Percentiles rank a stretch among this genome's conserved stretches.
Evolutionary conservation across 2,797 vertebrate species (phyloP).

Genomic region (Eptatretus atami): DNA sequence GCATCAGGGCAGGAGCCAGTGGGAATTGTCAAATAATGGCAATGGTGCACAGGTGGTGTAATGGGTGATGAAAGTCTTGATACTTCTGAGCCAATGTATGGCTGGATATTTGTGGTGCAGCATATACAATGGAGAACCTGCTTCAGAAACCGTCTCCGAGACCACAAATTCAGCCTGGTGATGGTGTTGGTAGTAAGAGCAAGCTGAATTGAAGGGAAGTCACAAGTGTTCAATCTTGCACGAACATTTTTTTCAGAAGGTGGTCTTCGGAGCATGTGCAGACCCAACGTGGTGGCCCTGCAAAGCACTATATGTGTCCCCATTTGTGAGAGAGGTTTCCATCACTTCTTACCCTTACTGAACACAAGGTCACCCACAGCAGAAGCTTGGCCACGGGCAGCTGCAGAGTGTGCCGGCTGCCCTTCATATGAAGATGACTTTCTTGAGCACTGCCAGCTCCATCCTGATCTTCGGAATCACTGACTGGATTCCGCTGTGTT

Average conservation of each 20-base stretch:
- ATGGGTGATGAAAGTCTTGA: constrained; percentile 23
- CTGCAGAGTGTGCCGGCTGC: constrained; percentile 97
- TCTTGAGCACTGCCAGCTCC: constrained; percentile 96
- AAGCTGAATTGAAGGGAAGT: constrained; percentile 75
- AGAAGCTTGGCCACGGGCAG: constrained; percentile 94
- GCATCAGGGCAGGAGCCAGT: constrained; percentile 21
- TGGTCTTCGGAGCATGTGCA: constrained; percentile 93
- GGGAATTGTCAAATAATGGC: constrained; percentile 51
- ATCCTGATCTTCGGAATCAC: constrained; percentile 89
- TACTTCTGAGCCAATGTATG: constrained; percentile 63
- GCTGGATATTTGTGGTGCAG: constrained; percentile 92
- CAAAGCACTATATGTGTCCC: constrained; percentile 98
- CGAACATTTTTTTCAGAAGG: constrained; percentile 94
- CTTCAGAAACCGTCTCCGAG: constrained; percentile 83
- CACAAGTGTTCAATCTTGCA: constrained; percentile 92
- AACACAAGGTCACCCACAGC: constrained; percentile 97
- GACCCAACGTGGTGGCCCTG: constrained; percentile 57
- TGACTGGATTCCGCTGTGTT: constrained; percentile 91
- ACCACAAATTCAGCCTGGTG: constrained; percentile 92
- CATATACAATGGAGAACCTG: constrained; percentile 91
- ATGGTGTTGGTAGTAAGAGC: constrained; percentile 67
- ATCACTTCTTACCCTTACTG: constrained; percentile 81
- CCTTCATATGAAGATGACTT: constrained; percentile 82
- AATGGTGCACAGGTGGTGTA: constrained; percentile 13
- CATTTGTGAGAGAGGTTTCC: constrained; percentile 89